Evolutionary conservation across 2,113 vertebrate species (phyloP).

Genomic region (Elephas maximus): DNA sequence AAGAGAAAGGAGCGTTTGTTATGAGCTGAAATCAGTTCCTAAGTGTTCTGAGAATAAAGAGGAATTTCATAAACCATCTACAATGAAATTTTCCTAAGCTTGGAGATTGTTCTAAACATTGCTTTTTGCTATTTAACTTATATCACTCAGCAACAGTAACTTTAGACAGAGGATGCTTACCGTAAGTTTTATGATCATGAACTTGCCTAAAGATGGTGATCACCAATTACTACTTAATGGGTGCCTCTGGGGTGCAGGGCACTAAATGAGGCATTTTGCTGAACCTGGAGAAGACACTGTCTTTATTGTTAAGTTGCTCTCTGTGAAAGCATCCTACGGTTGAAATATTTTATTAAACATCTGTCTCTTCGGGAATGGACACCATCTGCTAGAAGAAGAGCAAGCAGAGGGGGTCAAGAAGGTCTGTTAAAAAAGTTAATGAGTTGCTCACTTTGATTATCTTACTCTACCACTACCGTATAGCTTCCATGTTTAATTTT

Average conservation of each 20-base stretch:
- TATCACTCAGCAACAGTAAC: neutral
- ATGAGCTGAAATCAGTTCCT: neutral
- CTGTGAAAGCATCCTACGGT: conserved; percentile 49
- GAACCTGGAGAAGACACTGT: conserved; percentile 7
- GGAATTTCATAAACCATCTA: neutral
- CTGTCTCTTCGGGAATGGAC: conserved; percentile 50
- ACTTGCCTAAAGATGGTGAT: neutral
- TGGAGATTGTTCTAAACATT: neutral
- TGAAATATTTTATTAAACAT: conserved; percentile 70
- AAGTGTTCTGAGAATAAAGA: neutral
- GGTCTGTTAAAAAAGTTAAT: neutral
- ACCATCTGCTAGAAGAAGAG: conserved; percentile 10
- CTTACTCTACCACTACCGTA: neutral
- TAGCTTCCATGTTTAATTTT: neutral
- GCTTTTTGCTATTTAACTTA: neutral
- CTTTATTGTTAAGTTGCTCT: conserved; percentile 26
- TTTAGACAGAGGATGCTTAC: neutral
- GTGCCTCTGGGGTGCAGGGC: neutral
- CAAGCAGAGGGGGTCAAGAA: neutral
- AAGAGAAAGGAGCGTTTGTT: neutral
- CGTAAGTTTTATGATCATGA: neutral
- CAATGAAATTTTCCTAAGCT: neutral
- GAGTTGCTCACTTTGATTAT: neutral
- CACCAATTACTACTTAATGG: conserved; percentile 37
- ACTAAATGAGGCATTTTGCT: conserved; percentile 65